Evolutionary conservation across 1,140 invertebrate genomes (phyloP), one percentile per base, ranked within the genome.

Genomic region (Theocolax elegans): DNA sequence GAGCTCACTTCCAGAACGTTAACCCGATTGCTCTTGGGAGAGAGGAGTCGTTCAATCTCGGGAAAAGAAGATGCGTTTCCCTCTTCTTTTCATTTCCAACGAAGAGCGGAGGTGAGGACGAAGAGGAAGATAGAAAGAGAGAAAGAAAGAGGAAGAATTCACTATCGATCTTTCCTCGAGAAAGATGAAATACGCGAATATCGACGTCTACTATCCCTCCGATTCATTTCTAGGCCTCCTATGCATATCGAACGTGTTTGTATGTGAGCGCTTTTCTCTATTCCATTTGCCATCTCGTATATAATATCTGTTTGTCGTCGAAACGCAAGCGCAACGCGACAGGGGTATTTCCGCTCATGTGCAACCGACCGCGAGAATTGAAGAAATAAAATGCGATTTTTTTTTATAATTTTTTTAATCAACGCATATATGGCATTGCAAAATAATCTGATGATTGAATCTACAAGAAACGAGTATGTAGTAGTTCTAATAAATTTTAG

Each of bases 1-100:
- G 51, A 54, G 51, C 51, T 54, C 51, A 54, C 51, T 54, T 54
- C 51, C 51, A 54, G 51, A 54, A 54, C 51, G 29, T 54, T 54
- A 54, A 54, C 51, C 51, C 51, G 51, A 54, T 54, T 54, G 51
- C 51, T 54, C 51, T 31, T 13, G 51, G 51, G 51, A 54, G 10
- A 35, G 29, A n/a, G 27, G 17, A 54, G 51, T 31, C 29, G 51
- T 54, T 54, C 51, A 54, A 54, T 54, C 51, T 54, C 27, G 25
- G 51, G 51, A 31, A 54, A 54, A 31, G 29, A 35, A 35, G 29
- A 31, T 29, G 25, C 51, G 25, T 27, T n/a, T 35, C 29, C 29
- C 51, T 54, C 51, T 15, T 54, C 29, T 35, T 54, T 35, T 17
- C 51, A 54, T 31, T 35, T 31, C 51, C 23, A 29, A 29, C 51